phyloP scores from a whole-genome alignment of 2,113 vertebrate species.

The Pardalotus punctatus region DNA sequence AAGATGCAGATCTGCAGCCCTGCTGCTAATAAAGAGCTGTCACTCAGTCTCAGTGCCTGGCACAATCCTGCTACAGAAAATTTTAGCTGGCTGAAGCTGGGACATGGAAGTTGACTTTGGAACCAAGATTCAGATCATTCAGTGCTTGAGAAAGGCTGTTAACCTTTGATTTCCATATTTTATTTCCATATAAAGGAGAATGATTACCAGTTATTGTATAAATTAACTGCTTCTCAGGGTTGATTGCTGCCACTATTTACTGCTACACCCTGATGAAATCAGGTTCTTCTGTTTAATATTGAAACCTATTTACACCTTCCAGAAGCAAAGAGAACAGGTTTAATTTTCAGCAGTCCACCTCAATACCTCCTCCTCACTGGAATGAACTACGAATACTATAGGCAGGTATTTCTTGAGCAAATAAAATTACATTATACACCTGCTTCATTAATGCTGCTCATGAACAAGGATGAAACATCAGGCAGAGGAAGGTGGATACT shows the following conservation, averaged over 20 bases:
- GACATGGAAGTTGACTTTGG: not conserved
- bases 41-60: not conserved
- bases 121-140: not conserved
- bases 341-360: not conserved
- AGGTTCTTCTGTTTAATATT: not conserved
- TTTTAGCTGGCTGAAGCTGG: not conserved
- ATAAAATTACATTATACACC: not conserved
- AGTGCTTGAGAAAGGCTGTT: not conserved
- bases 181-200: not conserved
- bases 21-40: not conserved
- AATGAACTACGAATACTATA: not conserved
- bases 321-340: not conserved
- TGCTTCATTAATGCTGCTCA: not conserved
- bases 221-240: not conserved
- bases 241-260: not conserved
- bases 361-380: not conserved
- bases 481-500: not conserved
- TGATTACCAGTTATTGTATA: not conserved
- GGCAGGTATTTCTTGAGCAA: not conserved
- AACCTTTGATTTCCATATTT: not conserved
- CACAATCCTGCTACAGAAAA: not conserved
- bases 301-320: not conserved
- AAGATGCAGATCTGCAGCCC: not conserved
- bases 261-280: not conserved
- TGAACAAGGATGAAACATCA: not conserved